phyloP scores from a whole-genome alignment of 2,797 vertebrate species.

The Myiotriccus ornatus region DNA sequence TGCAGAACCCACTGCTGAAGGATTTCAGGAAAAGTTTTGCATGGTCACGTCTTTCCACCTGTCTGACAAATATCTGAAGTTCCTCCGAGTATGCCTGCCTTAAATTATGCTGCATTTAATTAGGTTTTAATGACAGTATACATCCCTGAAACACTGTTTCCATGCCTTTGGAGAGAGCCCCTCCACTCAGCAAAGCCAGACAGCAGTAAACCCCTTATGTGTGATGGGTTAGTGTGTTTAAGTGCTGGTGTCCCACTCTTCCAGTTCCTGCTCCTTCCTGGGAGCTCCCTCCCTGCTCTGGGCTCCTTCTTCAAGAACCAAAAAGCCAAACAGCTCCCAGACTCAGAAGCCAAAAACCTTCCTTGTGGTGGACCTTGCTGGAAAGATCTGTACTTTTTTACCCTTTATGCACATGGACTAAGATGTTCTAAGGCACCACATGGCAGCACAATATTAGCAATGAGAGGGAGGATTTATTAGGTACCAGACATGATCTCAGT shows the following conservation, averaged over 20 bases:
- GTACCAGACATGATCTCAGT: conserved; percentile 66
- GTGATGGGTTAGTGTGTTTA: not conserved
- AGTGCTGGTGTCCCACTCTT: not conserved
- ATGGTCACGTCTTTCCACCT: rapidly evolving
- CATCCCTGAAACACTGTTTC: not conserved
- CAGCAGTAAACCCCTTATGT: not conserved
- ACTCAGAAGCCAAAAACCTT: not conserved
- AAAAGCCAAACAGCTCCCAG: not conserved
- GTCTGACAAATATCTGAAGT: not conserved
- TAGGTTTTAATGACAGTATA: not conserved
- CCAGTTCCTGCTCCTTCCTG: not conserved
- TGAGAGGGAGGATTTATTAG: conserved; percentile 71
- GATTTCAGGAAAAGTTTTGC: not conserved
- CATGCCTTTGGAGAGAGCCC: not conserved
- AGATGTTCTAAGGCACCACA: conserved; percentile 44
- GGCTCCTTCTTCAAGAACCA: not conserved
- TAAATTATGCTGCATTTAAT: not conserved
- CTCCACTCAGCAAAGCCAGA: not conserved
- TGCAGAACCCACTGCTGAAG: not conserved
- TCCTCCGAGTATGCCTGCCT: not conserved
- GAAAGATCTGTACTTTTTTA: conserved; percentile 62
- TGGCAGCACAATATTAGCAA: conserved; percentile 33
- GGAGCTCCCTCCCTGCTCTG: not conserved
- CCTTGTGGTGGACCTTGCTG: conserved; percentile 16
- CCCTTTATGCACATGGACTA: conserved; percentile 55